Percentiles rank a stretch among this genome's conserved stretches.
Evolutionary conservation across 92 coral and sea anemone genomes (phyloP).

Genomic region (Pocillopora meandrina): DNA sequence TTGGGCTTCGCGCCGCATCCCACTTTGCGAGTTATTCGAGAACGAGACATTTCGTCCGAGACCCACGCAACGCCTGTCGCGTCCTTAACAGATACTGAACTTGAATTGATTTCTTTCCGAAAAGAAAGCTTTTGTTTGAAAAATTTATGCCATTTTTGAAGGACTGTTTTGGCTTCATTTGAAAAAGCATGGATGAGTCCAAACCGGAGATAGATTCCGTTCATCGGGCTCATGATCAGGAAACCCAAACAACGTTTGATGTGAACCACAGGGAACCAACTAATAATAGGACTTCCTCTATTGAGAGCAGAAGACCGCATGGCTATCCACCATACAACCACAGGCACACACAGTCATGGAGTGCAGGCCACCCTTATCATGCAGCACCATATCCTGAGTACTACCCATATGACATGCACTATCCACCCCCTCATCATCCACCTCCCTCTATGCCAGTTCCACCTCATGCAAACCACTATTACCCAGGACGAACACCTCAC

Average conservation of each 20-base stretch:
- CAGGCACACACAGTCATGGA: conserved; percentile 62
- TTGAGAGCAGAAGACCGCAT: conserved; percentile 41
- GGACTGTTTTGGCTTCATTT: conserved; percentile 13
- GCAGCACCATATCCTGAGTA: conserved; percentile 57
- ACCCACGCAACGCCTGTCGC: conserved; percentile 1
- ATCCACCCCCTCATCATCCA: conserved; percentile 59
- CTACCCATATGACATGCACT: conserved; percentile 70
- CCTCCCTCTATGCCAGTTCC: conserved; percentile 57
- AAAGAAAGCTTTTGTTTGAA: background rate
- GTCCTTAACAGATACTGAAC: conserved; percentile 8
- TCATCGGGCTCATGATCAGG: conserved; percentile 81
- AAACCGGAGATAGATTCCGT: conserved; percentile 53
- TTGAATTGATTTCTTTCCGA: background rate
- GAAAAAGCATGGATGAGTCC: conserved; percentile 62
- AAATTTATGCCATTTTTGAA: background rate
- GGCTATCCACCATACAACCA: conserved; percentile 37
- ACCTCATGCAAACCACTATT: conserved; percentile 62
- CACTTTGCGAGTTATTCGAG: background rate
- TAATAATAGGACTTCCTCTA: conserved; percentile 35
- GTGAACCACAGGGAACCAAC: conserved; percentile 59
- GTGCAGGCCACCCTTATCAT: conserved; percentile 59
- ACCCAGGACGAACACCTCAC: conserved; percentile 66
- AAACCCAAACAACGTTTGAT: conserved; percentile 92
- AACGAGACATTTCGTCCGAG: conserved; percentile 11
- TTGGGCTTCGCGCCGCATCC: background rate